Percentiles rank a stretch among this genome's conserved stretches.
Conservation (phyloP, 1,140 invertebrate species). For the Drosophila elegans region DNA sequence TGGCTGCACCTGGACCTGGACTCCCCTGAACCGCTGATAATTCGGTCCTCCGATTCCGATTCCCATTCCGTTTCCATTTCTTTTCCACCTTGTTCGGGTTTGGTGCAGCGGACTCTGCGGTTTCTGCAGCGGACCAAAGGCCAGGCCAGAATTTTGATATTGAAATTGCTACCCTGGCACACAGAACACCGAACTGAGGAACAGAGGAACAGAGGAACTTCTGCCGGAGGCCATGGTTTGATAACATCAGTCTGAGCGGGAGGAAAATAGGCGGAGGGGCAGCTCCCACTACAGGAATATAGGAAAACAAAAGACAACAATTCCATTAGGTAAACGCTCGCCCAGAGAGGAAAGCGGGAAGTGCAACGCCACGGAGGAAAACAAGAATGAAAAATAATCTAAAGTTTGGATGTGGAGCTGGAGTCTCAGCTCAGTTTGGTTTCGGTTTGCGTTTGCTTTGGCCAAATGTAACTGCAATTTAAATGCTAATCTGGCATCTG, state of each 20-base stretch:
- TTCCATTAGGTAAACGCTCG: conserved; percentile 79
- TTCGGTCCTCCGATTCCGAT: conserved; percentile 17
- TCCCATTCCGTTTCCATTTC: conserved; percentile 15
- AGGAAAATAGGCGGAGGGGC: conserved; percentile 7
- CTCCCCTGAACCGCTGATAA: conserved; percentile 52
- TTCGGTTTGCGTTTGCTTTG: conserved; percentile 45
- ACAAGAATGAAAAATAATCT: conserved; percentile 78
- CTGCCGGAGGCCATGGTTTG: conserved; percentile 64
- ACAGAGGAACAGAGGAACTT: conserved; percentile 65
- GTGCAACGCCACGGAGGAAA: conserved; percentile 55
- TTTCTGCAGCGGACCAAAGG: conserved; percentile 67
- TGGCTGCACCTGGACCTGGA: conserved; percentile 61
- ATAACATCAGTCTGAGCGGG: conserved; percentile 62
- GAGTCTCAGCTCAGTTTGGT: conserved; percentile 31
- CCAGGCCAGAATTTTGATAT: conserved; percentile 75
- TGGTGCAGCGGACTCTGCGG: conserved; percentile 29
- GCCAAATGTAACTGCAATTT: conserved; percentile 81
- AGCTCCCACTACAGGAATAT: conserved; percentile 52
- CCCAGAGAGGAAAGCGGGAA: conserved; percentile 38
- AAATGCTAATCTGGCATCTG: conserved; percentile 82
- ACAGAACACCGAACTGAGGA: conserved; percentile 7
- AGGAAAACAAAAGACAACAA: conserved; percentile 73
- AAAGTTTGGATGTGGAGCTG: conserved; percentile 50
- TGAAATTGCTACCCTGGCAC: conserved; percentile 78
- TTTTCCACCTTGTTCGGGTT: background rate